Percentiles rank a stretch among this genome's conserved stretches.
Evolutionary conservation across 2,113 vertebrate genomes (phyloP).

Genomic region (Potamarius usumacintae): DNA sequence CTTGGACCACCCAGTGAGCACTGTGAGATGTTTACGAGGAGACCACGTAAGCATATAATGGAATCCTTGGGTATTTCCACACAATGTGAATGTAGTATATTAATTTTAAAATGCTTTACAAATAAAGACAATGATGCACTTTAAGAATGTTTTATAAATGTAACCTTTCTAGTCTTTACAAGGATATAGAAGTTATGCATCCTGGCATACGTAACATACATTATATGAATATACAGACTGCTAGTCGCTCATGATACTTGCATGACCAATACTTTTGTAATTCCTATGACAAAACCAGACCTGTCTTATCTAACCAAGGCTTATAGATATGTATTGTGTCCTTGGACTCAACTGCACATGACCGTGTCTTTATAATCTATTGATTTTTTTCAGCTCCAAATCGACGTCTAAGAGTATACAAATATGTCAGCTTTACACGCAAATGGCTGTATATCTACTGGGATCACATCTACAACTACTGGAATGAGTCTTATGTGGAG

Average conservation of each 20-base stretch:
- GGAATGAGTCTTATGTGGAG: constrained; percentile 84
- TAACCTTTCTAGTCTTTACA: not conserved
- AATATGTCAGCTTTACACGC: constrained; percentile 78
- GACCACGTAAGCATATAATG: constrained; percentile 83
- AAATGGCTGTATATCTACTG: constrained; percentile 91
- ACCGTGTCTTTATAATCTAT: not conserved
- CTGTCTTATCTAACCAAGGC: not conserved
- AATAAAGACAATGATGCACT: not conserved
- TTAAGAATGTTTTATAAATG: not conserved
- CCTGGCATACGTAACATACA: not conserved
- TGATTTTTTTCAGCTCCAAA: constrained; percentile 81
- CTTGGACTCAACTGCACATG: not conserved
- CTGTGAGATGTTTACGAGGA: constrained; percentile 85
- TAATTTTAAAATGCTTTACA: not conserved
- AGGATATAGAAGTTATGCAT: not conserved
- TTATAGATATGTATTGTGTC: not conserved
- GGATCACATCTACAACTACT: constrained; percentile 89
- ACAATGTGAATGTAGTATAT: not conserved
- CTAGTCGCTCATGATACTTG: not conserved
- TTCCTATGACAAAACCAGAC: not conserved
- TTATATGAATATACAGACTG: not conserved
- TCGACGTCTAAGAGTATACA: constrained; percentile 86
- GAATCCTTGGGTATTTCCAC: not conserved
- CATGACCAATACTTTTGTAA: not conserved
- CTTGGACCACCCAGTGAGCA: constrained; percentile 85